Conservation (phyloP, 2,113 vertebrate species). For the Terrapene triunguis region DNA sequence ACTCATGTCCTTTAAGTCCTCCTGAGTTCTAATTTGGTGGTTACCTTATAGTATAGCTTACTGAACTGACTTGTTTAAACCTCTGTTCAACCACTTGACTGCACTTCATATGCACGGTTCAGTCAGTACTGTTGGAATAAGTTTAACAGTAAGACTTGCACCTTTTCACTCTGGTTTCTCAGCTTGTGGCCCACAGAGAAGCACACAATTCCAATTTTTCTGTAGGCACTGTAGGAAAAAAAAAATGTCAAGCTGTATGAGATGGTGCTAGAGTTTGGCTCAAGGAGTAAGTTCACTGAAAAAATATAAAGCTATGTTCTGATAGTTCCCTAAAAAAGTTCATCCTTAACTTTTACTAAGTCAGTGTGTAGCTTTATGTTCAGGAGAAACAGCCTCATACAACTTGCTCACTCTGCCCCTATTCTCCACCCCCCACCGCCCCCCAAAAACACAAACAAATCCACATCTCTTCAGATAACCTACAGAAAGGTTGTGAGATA, state of each 20-base stretch:
- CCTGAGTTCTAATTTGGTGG: neutral
- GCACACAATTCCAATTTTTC: neutral
- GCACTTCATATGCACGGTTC: neutral
- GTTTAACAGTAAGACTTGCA: neutral
- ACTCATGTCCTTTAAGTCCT: neutral
- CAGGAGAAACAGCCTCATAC: neutral
- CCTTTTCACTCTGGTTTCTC: neutral
- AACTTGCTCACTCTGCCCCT: neutral
- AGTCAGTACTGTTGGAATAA: neutral
- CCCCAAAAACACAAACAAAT: neutral
- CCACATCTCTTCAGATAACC: neutral
- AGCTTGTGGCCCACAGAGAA: rapidly evolving
- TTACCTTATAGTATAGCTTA: neutral
- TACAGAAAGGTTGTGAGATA: neutral
- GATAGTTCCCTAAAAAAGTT: neutral
- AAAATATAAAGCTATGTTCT: neutral
- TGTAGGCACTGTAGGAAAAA: too few relatives aligned
- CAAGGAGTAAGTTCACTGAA: neutral
- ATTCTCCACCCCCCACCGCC: neutral
- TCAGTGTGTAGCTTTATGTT: neutral
- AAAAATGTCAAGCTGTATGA: neutral
- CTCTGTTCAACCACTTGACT: constrained; percentile 5
- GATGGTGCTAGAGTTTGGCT: neutral
- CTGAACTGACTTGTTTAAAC: constrained; percentile 16
- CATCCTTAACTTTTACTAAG: neutral